A percentile compares a stretch with the other conserved stretches of the same genome.
Evolutionary conservation across 2,113 vertebrate species (phyloP).

Genomic region (Microtus pennsylvanicus): DNA sequence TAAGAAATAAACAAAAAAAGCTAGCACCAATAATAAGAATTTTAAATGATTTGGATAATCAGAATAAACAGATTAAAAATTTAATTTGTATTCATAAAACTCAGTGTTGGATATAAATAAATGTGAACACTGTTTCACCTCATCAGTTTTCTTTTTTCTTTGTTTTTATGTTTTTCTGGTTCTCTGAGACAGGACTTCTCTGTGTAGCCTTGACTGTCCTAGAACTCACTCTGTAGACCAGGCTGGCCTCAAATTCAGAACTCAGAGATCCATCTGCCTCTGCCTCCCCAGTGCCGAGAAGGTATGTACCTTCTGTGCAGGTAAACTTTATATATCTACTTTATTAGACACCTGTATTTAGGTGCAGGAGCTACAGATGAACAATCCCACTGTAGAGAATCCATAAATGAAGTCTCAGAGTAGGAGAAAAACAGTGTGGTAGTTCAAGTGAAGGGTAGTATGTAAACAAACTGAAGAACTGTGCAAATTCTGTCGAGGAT

Average conservation of each 20-base stretch:
- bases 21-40: not conserved
- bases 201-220: not conserved
- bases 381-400: not conserved
- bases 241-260: not conserved
- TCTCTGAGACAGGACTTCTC: not conserved
- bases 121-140: not conserved
- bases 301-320: not conserved
- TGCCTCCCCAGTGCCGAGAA: not conserved
- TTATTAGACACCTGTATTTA: not conserved
- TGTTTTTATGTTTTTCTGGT: not conserved
- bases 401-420: not conserved
- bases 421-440: not conserved
- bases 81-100: conserved; percentile 23
- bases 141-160: not conserved
- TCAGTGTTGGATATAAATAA: not conserved
- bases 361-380: not conserved
- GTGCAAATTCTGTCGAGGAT: not conserved
- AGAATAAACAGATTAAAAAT: not conserved
- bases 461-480: not conserved
- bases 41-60: conserved; percentile 29
- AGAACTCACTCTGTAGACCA: not conserved
- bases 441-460: not conserved
- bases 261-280: not conserved
- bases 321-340: not conserved
- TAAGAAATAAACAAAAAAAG: not conserved